Base-by-base conservation (phyloP, 1,140 invertebrate genomes). In the Chironomus tepperi region DNA sequence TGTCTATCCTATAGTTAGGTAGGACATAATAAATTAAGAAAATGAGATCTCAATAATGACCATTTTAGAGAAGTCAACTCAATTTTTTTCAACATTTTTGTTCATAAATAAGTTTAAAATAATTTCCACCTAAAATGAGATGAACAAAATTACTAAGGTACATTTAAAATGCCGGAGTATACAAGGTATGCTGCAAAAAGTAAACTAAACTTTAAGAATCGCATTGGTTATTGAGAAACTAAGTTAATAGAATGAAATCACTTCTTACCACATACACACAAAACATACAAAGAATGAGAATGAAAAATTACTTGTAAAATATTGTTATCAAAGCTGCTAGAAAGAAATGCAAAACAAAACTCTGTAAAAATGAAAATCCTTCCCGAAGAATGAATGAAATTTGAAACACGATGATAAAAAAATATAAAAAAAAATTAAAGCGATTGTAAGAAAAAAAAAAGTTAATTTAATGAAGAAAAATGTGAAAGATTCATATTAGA, bases 401-500 rank as follows among this genome's bases (percentile, higher is more conserved):
- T 34, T 34, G 24, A 34, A 57, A 57, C 47, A 57, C 47, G 24
- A 34, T 34, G 24, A 34, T 34, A 34, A 34, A 34, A 34, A 34
- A 34, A 34, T 34, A 34, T 34, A 34, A 34, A 34, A 34, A 34
- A 34, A 12, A 57, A 5, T 15, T 57, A 57, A 57, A 57, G 10
- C 47, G 47, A 57, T 57, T 57, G 47, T 57, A 57, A 57, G 47
- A 57, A 57, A 57, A 15, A 47, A 47, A 47, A 57, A 57, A 57
- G 5, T 57, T 57, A 57, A 57, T 12, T 57, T n/a, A 57, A 57
- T 12, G 12, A 57, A 57, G 47, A 57, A 57, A 57, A 57, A 57
- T 57, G 47, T 57, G 47, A 57, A 57, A 57, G 47, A 57, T 57
- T 57, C 47, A 57, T 57, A 57, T 70, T 70, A 70, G 65, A 70